phyloP scores from a whole-genome alignment of 2,888 invertebrate genomes.

The Cantharis rustica region DNA sequence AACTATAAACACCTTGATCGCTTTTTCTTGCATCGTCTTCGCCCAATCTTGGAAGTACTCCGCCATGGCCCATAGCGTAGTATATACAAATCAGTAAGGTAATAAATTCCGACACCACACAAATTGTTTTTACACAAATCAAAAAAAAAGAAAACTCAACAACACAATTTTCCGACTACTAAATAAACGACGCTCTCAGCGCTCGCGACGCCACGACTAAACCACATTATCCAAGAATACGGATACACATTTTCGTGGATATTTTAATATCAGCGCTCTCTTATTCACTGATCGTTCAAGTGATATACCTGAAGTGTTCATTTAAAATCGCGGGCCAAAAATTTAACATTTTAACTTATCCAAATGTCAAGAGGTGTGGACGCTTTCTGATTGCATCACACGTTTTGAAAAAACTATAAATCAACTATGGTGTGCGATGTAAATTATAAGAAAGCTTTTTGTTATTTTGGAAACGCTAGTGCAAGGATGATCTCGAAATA shows the following conservation, averaged over 20 bases:
- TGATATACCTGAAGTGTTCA: conserved; percentile 21
- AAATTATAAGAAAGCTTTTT: neutral
- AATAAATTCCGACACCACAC: neutral
- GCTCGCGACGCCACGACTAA: conserved; percentile 47
- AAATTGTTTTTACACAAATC: neutral
- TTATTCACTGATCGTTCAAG: conserved; percentile 8
- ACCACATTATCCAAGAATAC: conserved; percentile 47
- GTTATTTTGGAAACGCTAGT: conserved; percentile 8
- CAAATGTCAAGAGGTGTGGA: neutral
- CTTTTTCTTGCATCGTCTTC: conserved; percentile 32
- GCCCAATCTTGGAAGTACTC: conserved; percentile 57
- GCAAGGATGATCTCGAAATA: conserved; percentile 22
- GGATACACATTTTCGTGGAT: conserved; percentile 48
- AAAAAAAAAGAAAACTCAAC: conserved; percentile 3
- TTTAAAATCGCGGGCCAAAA: conserved; percentile 15
- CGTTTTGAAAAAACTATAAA: neutral
- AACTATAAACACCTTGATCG: conserved; percentile 14
- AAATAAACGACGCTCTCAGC: conserved; percentile 24
- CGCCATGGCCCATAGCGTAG: conserved; percentile 51
- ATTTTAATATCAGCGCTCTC: conserved; percentile 28
- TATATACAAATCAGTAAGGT: neutral
- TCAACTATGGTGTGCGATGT: neutral
- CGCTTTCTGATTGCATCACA: neutral
- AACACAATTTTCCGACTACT: conserved; percentile 7
- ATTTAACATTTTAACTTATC: conserved; percentile 6